These are phyloP conservation scores for Mirounga angustirostris DNA, from an alignment of 2,113 vertebrate species.

Conservation along the genomic window DNA sequence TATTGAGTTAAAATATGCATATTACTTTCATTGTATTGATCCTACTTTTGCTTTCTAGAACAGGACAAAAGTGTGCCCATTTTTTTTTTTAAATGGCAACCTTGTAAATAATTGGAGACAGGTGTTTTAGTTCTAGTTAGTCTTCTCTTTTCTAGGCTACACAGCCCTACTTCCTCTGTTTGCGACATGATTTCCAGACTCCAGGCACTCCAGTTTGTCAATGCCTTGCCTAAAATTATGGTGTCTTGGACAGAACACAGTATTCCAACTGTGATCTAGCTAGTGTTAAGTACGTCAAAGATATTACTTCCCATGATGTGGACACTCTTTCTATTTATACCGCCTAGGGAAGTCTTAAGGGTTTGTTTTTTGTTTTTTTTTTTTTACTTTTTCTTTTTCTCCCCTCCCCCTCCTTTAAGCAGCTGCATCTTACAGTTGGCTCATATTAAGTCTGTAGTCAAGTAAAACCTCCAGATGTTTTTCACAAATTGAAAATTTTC, in stretches of 20 bases:
- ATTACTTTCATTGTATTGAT: neutral
- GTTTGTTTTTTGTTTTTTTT: neutral
- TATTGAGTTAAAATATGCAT: neutral
- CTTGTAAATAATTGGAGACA: conserved; percentile 48
- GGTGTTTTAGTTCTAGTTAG: neutral
- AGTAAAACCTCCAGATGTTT: conserved; percentile 73
- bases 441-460: conserved; percentile 58
- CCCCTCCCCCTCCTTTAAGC: conserved; percentile 14
- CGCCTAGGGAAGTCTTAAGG: conserved; percentile 11
- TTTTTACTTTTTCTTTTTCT: neutral
- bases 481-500: conserved; percentile 68
- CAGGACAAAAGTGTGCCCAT: neutral
- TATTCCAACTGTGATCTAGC: conserved; percentile 47
- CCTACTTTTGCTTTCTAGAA: conserved; percentile 55
- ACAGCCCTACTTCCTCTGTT: conserved; percentile 9
- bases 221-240: conserved; percentile 52
- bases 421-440: conserved; percentile 46
- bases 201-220: conserved; percentile 27
- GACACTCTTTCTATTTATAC: conserved; percentile 72
- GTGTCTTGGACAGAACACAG: conserved; percentile 57
- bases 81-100: neutral
- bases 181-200: conserved; percentile 65
- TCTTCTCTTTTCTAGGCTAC: neutral
- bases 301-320: conserved; percentile 47
- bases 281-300: conserved; percentile 62